phyloP scores from a whole-genome alignment of 1,140 invertebrate species.

The Homalodisca vitripennis region DNA sequence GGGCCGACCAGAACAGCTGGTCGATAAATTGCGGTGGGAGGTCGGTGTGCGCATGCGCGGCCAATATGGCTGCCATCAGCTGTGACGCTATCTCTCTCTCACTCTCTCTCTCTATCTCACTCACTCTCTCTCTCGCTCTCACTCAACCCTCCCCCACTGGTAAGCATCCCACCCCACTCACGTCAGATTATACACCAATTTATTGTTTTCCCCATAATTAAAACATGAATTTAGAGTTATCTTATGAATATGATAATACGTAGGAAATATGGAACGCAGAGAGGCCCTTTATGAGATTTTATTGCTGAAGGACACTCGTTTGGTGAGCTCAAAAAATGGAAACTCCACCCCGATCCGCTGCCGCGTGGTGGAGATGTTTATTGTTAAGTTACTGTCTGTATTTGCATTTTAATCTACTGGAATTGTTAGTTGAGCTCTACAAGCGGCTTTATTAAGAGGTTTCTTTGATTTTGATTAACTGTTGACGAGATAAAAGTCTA shows the following conservation, averaged over 20 bases:
- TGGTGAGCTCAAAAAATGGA: no score
- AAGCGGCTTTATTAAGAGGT: conserved; percentile 1
- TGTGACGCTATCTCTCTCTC: neutral
- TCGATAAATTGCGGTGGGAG: conserved; percentile 23
- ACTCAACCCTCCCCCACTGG: neutral
- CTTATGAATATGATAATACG: conserved; percentile 30
- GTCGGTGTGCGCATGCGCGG: conserved; percentile 11
- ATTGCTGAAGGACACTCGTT: conserved; percentile 5
- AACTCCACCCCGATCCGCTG: neutral
- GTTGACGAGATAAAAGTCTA: neutral
- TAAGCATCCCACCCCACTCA: neutral
- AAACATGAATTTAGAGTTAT: conserved; percentile 31
- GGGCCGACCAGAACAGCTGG: no score
- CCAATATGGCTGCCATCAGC: conserved; percentile 11
- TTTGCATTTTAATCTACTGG: neutral
- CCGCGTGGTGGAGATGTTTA: neutral
- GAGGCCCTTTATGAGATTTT: neutral
- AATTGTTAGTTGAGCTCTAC: conserved; percentile 1
- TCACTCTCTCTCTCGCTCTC: neutral
- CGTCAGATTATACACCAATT: conserved; percentile 24
- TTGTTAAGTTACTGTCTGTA: neutral
- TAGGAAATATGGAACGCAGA: conserved; percentile 9
- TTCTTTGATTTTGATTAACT: conserved; percentile 24
- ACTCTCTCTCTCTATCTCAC: neutral
- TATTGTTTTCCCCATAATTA: conserved; percentile 29